phyloP scores from a whole-genome alignment of 2,888 invertebrate genomes.

The Calliphora vomitoria region DNA sequence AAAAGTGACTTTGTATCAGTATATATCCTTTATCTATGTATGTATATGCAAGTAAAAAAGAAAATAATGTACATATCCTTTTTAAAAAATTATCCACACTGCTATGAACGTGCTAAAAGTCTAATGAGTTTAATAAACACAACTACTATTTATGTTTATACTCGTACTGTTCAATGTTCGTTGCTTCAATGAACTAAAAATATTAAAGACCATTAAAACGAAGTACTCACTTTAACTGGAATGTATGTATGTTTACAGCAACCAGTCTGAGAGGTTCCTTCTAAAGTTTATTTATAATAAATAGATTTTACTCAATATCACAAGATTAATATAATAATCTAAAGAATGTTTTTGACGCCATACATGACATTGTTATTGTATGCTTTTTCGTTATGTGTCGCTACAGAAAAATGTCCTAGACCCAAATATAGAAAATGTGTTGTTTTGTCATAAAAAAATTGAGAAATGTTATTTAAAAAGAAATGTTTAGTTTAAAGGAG shows the following conservation, averaged over 20 bases:
- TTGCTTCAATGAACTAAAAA: conserved; percentile 28
- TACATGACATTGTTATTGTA: conserved; percentile 5
- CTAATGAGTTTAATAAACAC: conserved; percentile 62
- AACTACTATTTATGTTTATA: not conserved
- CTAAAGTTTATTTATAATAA: not conserved
- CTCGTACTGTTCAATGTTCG: not conserved
- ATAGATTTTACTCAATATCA: conserved; percentile 20
- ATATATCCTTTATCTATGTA: no score
- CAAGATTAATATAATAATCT: conserved; percentile 27
- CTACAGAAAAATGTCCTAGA: conserved; percentile 43
- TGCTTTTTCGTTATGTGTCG: not conserved
- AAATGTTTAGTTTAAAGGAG: not conserved
- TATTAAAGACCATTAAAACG: not conserved
- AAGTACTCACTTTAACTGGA: not conserved
- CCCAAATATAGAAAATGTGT: conserved; percentile 27
- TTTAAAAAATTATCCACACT: not conserved
- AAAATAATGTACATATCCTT: not conserved
- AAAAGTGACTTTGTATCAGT: no score
- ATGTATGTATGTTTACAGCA: not conserved
- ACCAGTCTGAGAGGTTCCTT: not conserved
- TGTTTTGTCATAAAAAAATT: not conserved
- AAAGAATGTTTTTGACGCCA: not conserved
- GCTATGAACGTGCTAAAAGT: conserved; percentile 67
- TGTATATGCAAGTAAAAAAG: no score
- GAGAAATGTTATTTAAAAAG: not conserved